Base-by-base conservation (phyloP, 64 coral and sea anemone genomes). In the Cladopsammia gracilis region DNA sequence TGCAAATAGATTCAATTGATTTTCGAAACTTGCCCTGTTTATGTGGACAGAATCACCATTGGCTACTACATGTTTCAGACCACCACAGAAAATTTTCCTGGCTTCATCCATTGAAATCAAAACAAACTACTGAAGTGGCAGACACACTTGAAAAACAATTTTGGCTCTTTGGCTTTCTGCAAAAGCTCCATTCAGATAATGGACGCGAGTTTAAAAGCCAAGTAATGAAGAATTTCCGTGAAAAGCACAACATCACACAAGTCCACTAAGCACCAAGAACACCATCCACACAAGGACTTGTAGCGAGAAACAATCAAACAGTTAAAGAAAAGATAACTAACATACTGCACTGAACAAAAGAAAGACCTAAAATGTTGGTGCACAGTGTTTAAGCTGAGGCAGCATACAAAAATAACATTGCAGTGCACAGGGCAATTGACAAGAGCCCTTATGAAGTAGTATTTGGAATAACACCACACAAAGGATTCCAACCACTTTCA, bases 291-390 rank as follows among this genome's bases (percentile, higher is more conserved):
- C 62, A 64, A 64, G 62, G 62, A 11, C 62, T 64, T 64, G 62
- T 64, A 45, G 71, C 6, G 71, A 26, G 71, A 7, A 74, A 74
- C 18, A 45, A 74, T 44, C 7, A 43, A 7, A 74, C 71, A 45
- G 42, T 74, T 48, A 74, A 74, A 74, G 67, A 74, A 74, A 74
- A 74, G 13, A 74, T 74, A 43, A 74, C 5, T 16, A 74, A 46
- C 14, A 7, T 47, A 74, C 14, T 47, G 14, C 8, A 74, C n/a
- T 64, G 71, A 74, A 15, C 45, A 74, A 45, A 74, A 74, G 6
- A 16, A 74, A 4, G 26, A 47, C 45, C 13, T 47, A 43, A 18
- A 6, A 74, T 47, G 48, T 7, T 45, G 71, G 71, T 15, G 71
- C 48, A 46, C 45, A 74, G 48, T 48, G 48, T 47, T 74, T n/a